Conservation (phyloP, 1,140 invertebrate species). For the Aleiodes sp. region DNA sequence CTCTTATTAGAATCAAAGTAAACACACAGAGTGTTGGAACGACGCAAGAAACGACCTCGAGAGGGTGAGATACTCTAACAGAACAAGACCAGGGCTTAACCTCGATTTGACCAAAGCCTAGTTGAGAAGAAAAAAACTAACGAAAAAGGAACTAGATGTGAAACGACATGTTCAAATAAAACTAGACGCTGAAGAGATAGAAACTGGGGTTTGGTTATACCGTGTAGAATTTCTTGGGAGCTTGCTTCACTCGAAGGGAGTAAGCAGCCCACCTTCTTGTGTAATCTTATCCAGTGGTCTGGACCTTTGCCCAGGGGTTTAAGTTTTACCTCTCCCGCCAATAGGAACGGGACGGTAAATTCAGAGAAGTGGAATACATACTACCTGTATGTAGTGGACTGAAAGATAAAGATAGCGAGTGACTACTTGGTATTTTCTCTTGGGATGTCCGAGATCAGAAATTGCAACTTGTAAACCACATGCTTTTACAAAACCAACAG, state of each 20-base stretch:
- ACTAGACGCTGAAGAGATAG: background rate
- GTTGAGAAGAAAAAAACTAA: background rate
- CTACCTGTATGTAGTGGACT: background rate
- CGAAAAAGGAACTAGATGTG: background rate
- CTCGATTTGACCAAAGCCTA: slow-evolving; percentile 1
- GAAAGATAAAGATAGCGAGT: background rate
- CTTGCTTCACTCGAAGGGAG: background rate
- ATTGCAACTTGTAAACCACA: background rate
- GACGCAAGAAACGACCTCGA: background rate
- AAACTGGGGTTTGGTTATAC: background rate
- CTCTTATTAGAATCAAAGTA: slow-evolving; percentile 9
- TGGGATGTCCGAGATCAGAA: background rate
- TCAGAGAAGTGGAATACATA: background rate
- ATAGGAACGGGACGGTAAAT: background rate
- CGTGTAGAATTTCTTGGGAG: background rate
- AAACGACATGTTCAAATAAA: background rate
- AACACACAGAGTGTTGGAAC: slow-evolving; percentile 3
- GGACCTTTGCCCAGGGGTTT: slow-evolving; percentile 20
- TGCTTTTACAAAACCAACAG: background rate
- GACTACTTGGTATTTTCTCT: background rate
- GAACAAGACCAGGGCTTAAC: slow-evolving; percentile 9
- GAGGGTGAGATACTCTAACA: background rate
- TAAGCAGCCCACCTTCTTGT: background rate
- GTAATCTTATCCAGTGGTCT: slow-evolving; percentile 16
- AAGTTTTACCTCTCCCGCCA: background rate